Base-by-base conservation (phyloP, 2,113 vertebrate genomes). In the Ammodytes dubius region DNA sequence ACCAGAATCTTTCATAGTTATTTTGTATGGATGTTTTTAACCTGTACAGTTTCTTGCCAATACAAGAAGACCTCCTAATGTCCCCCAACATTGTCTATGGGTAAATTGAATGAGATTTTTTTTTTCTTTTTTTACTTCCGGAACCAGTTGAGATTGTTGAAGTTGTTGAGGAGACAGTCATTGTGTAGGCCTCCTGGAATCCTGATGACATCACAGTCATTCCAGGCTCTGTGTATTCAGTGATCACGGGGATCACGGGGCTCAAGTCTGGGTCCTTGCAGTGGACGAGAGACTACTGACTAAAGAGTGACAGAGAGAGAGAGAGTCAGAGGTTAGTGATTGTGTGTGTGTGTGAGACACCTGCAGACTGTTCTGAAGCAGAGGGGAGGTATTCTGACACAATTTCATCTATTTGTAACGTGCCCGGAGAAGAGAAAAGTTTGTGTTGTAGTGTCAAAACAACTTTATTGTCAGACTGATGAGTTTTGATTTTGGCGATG, bases 131-230 rank as follows among this genome's bases (percentile, higher is more conserved):
- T 15, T 10, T 35, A 60, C 12, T 35, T 60, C 45, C n/a, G 13
- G 8, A 70, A 70, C 74, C 58, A 71, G 64, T 46, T 74, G 79
- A 83, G 75, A 85, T 91, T 27, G 27, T 27, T 27, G 27, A 84
- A 77, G 82, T 79, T 84, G 81, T 86, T 19, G 43, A 56, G 76
- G 88, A 83, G 83, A 92, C 70, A 78, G 85, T 73, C 83, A 82
- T 85, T 86, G 86, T 87, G 37, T 79, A 52, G 64, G 53, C 58
- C 77, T 76, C 39, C 17, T 81, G 87, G 79, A 89, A 91, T 92
- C 82, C 85, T 77, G 70, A 85, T 93, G 89, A 92, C 87, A 89
- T 94, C 90, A 90, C 60, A 75, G 67, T 74, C 43, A 84, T 78
- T 83, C 70, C 78, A 83, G 60, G 49, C 75, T 61, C 15, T 63